A percentile compares a stretch with the other conserved stretches of the same genome.
phyloP scores from a whole-genome alignment of 2,113 vertebrate species.

The Aplodontia rufa region DNA sequence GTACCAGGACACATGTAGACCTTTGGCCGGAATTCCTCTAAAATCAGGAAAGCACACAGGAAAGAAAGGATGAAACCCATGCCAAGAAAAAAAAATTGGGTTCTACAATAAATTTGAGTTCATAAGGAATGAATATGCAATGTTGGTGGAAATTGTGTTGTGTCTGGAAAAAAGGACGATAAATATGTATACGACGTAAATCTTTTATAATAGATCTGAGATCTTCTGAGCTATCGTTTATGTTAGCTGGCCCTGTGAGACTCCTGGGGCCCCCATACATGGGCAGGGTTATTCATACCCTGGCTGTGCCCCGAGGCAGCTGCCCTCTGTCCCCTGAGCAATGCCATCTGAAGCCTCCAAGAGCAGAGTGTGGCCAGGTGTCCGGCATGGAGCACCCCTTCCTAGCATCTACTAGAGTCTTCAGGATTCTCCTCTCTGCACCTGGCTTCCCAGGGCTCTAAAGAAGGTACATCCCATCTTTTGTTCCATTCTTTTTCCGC shows the following conservation, averaged over 20 bases:
- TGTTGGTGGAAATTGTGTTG: conserved; percentile 53
- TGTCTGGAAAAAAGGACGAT: conserved; percentile 33
- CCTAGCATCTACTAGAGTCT: not conserved
- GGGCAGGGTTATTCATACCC: not conserved
- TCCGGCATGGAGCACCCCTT: rapidly evolving
- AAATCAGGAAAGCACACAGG: not conserved
- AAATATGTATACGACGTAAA: conserved; percentile 60
- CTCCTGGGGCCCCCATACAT: not conserved
- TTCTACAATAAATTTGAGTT: conserved; percentile 45
- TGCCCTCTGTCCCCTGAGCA: not conserved
- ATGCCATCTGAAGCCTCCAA: not conserved
- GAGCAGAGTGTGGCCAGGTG: not conserved
- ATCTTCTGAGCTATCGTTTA: not conserved
- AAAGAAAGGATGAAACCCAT: not conserved
- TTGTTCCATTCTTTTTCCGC: not conserved
- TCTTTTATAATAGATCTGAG: conserved; percentile 56
- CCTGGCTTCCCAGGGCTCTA: not conserved
- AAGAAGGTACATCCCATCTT: not conserved
- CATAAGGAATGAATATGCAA: conserved; percentile 60
- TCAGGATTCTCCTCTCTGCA: not conserved
- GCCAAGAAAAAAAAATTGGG: conserved; percentile 12
- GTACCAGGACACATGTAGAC: not conserved
- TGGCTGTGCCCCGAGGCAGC: not conserved
- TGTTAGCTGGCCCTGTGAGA: not conserved
- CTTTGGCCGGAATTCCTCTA: not conserved